phyloP scores from a whole-genome alignment of 92 coral and sea anemone species.

The Phymanthus crucifer region DNA sequence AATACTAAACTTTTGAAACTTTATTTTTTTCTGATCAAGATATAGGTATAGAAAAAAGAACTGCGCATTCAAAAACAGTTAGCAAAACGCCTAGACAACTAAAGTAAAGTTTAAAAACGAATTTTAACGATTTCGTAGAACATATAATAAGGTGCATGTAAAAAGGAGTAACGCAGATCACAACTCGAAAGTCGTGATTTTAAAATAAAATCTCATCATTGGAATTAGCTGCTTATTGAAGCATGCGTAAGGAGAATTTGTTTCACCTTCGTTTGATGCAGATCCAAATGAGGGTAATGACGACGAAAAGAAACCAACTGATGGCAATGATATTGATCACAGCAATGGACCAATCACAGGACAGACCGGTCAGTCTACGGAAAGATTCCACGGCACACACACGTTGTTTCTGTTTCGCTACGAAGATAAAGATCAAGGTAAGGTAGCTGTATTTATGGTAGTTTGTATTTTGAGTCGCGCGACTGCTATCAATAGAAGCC shows the following conservation, averaged over 20 bases:
- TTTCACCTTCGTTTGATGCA: slow-evolving; percentile 74
- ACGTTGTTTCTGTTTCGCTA: background rate
- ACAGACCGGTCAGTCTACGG: slow-evolving; percentile 66
- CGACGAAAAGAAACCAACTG: slow-evolving; percentile 62
- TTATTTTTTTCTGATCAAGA: too few relatives aligned
- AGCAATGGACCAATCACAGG: slow-evolving; percentile 76
- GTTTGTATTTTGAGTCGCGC: too few relatives aligned
- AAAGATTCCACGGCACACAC: slow-evolving; percentile 77
- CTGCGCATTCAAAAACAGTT: too few relatives aligned
- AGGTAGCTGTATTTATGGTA: too few relatives aligned
- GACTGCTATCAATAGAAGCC: too few relatives aligned
- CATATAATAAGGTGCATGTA: too few relatives aligned
- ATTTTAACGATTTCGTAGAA: too few relatives aligned
- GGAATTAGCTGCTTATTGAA: background rate
- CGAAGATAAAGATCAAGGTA: background rate
- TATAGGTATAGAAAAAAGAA: too few relatives aligned
- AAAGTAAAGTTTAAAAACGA: too few relatives aligned
- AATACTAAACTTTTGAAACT: too few relatives aligned
- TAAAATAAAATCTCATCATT: background rate
- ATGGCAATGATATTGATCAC: slow-evolving; percentile 71
- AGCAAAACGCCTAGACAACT: too few relatives aligned
- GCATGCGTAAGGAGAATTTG: background rate
- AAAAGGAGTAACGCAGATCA: too few relatives aligned
- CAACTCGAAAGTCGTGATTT: background rate
- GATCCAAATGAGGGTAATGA: slow-evolving; percentile 72